Evolutionary conservation across 2,888 invertebrate genomes (phyloP).

Genomic region (Actias luna): DNA sequence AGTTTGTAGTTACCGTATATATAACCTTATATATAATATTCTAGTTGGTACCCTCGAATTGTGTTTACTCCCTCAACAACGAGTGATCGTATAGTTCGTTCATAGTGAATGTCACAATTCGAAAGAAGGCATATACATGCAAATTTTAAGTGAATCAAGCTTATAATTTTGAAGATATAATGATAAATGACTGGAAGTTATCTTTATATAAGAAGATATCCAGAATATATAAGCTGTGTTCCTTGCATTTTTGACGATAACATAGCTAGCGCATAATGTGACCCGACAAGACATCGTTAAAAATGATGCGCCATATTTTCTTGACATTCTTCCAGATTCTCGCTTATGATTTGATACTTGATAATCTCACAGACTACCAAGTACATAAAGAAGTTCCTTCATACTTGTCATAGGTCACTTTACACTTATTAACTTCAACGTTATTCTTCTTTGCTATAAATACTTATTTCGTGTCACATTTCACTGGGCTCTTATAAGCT

Average conservation of each 20-base stretch:
- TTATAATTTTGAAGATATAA: too few species aligned
- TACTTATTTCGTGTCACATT: not conserved
- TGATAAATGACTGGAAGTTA: too few species aligned
- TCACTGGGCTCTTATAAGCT: not conserved
- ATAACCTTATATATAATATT: too few species aligned
- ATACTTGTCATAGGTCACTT: not conserved
- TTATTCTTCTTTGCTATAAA: not conserved
- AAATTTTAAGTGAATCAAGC: too few species aligned
- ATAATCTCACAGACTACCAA: constrained; percentile 5
- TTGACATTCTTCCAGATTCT: constrained; percentile 18
- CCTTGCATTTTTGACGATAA: constrained; percentile 1
- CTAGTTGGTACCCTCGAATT: too few species aligned
- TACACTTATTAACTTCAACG: not conserved
- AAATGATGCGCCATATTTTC: constrained; percentile 37
- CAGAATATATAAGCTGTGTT: not conserved
- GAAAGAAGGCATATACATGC: too few species aligned
- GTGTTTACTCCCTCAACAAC: too few species aligned
- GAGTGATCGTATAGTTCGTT: too few species aligned
- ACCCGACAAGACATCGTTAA: constrained; percentile 26
- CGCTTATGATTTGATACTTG: constrained; percentile 1
- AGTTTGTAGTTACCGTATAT: too few species aligned
- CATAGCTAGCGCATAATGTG: constrained; percentile 6
- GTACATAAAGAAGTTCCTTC: not conserved
- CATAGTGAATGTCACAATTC: too few species aligned
- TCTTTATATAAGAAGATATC: not conserved